Evolutionary conservation across 1,140 invertebrate genomes (phyloP).

Genomic region (Oppia nitens): DNA sequence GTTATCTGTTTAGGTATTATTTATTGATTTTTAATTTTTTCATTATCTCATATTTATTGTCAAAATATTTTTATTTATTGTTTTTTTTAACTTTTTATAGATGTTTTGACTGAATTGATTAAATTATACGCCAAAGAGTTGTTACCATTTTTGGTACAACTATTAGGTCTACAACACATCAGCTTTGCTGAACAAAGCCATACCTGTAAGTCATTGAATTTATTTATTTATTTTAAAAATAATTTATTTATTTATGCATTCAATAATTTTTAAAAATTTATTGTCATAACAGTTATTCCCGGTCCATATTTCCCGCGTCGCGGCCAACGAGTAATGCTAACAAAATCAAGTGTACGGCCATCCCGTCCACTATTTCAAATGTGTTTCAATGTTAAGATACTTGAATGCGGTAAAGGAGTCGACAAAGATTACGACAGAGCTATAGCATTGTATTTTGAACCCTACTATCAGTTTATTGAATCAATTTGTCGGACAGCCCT

Average conservation of each 20-base stretch:
- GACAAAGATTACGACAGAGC: constrained; percentile 61
- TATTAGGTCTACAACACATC: constrained; percentile 53
- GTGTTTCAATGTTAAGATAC: constrained; percentile 55
- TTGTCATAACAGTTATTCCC: constrained; percentile 33
- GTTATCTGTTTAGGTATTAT: constrained; percentile 50
- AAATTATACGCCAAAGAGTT: constrained; percentile 62
- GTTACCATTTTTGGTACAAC: constrained; percentile 58
- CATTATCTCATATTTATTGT: constrained; percentile 9
- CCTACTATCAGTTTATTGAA: constrained; percentile 68
- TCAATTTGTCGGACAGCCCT: constrained; percentile 72
- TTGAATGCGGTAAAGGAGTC: constrained; percentile 43
- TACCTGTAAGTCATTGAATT: neutral
- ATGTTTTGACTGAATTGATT: constrained; percentile 65
- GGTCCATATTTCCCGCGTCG: constrained; percentile 54
- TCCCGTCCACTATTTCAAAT: constrained; percentile 70
- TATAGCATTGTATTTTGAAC: constrained; percentile 54
- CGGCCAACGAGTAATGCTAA: constrained; percentile 36
- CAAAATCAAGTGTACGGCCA: constrained; percentile 42
- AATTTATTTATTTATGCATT: constrained; percentile 3
- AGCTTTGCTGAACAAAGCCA: constrained; percentile 8
- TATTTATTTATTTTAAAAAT: neutral
- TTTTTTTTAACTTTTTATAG: constrained; percentile 33
- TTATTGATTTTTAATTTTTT: neutral
- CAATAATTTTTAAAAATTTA: constrained; percentile 1
- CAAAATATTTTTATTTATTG: constrained; percentile 12